Evolutionary conservation across 2,113 vertebrate genomes (phyloP), one percentile per base, ranked within the genome.

Genomic region (Pitta sordida): DNA sequence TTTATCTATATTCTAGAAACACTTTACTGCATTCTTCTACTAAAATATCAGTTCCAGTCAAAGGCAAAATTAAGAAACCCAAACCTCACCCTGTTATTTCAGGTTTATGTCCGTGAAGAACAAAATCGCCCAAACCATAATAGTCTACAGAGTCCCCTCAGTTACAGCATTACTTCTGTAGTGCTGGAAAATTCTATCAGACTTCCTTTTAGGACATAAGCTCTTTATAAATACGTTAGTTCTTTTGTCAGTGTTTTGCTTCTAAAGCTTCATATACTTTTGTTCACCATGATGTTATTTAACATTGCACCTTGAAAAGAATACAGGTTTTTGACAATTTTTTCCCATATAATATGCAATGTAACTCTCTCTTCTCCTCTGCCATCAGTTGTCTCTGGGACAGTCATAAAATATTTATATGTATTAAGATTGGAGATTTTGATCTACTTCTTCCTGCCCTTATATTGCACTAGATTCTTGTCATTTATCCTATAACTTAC

Each of bases 131-230:
- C 7, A 44, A 92, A 76, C 13, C 0, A 0, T 20, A 53, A 41
- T 13, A 52, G 41, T 11, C 21, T 18, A 11, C 2, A 44, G 9
- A 4, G 8, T 60, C 8, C 21, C 11, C 10, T 32, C 3, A 32
- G 24, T 27, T 74, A 52, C 55, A 83, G 17, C 26, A 43, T 30
- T 16, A 79, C 10, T 70, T 58, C 4, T 32, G 19, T 3, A 60
- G 44, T 77, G 4, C 5, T 36, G 44, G 48, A 5, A 88, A 56
- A 41, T 48, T 65, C 48, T 41, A 3, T 17, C 0, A 0, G 34
- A 16, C 32, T 67, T 13, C 13, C 15, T 63, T 22, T 34, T 48
- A 60, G 27, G 7, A 43, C 7, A 43, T n/a, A 60, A 64, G 6
- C 7, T 79, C 19, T 43, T 86, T 18, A 26, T 1, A 16, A 82